Conservation (phyloP, 2,888 invertebrate species). For the Sipha maydis region DNA sequence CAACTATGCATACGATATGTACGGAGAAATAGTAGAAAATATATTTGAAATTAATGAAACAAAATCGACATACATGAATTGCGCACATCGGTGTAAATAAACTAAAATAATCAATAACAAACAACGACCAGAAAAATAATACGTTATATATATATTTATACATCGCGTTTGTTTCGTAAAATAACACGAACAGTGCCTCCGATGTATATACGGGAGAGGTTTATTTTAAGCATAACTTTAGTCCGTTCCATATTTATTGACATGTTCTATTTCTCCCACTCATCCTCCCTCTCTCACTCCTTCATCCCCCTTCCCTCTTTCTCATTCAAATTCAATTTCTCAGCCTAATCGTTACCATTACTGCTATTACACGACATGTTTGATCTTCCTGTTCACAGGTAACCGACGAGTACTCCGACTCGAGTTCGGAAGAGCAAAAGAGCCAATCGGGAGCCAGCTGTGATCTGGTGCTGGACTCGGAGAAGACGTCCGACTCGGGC, state of each 20-base stretch:
- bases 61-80: not conserved
- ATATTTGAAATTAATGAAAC: not conserved
- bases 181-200: no score
- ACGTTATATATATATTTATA: no score
- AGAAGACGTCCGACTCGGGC: constrained; percentile 65
- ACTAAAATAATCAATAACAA: not conserved
- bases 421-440: constrained; percentile 65
- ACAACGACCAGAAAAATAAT: not conserved
- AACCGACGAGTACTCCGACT: constrained; percentile 65
- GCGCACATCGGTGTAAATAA: no score
- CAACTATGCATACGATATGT: no score
- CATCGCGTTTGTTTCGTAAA: no score
- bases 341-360: not conserved
- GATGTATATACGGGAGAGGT: no score
- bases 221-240: no score
- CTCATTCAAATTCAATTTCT: no score
- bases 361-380: not conserved
- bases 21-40: not conserved
- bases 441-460: constrained; percentile 65
- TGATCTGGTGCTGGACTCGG: constrained; percentile 63
- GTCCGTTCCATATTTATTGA: no score
- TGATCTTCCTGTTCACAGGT: constrained; percentile 62
- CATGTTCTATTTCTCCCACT: no score
- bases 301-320: no score
- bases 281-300: no score